phyloP scores from a whole-genome alignment of 2,113 vertebrate genomes.

The Antigone vipio region DNA sequence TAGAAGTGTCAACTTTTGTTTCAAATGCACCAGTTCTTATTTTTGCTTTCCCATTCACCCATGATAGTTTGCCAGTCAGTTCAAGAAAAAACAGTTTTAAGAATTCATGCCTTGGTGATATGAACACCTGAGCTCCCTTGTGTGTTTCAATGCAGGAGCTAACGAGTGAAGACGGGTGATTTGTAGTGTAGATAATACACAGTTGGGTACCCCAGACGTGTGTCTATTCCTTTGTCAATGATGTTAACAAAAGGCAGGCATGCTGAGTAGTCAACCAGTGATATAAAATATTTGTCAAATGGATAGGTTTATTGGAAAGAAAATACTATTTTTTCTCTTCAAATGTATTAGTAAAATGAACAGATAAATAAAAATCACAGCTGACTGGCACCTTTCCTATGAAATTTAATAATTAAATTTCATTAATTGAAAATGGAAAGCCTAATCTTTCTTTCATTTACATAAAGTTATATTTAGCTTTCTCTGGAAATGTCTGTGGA shows the following conservation, averaged over 20 bases:
- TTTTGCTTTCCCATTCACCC: slow-evolving; percentile 40
- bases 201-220: slow-evolving; percentile 21
- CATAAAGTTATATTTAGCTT: neutral
- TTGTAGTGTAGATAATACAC: slow-evolving; percentile 63
- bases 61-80: slow-evolving; percentile 36
- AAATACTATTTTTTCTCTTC: neutral
- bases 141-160: slow-evolving; percentile 3
- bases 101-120: slow-evolving; percentile 47
- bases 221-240: slow-evolving; percentile 41
- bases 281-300: neutral
- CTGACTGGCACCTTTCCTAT: neutral
- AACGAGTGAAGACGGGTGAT: slow-evolving; percentile 57
- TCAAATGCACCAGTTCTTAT: slow-evolving; percentile 2
- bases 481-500: neutral
- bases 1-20: slow-evolving; percentile 49
- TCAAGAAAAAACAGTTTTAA: slow-evolving; percentile 40
- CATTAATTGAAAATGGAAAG: neutral
- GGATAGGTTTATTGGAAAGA: neutral
- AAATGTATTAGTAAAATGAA: neutral
- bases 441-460: neutral
- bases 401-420: neutral
- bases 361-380: neutral
- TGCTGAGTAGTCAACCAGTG: neutral
- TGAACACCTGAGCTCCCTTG: slow-evolving; percentile 61
- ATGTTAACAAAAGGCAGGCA: slow-evolving; percentile 45